Conservation (phyloP, 2,113 vertebrate genomes). For the Bubo scandiacus region DNA sequence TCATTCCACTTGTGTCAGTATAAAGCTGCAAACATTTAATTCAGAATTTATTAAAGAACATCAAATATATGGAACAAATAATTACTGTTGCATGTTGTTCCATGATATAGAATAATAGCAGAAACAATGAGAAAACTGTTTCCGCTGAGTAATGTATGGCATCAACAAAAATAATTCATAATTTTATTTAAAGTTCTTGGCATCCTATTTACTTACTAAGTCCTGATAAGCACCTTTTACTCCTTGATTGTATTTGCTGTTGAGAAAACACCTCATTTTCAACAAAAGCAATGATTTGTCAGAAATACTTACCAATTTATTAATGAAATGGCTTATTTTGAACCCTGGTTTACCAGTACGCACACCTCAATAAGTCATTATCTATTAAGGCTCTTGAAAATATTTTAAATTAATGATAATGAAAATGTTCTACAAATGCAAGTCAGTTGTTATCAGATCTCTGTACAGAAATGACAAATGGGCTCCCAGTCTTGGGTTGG, state of each 20-base stretch:
- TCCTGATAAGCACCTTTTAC: neutral
- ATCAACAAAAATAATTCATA: neutral
- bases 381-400: neutral
- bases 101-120: neutral
- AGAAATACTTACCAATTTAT: neutral
- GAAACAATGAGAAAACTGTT: neutral
- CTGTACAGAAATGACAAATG: neutral
- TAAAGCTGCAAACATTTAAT: neutral
- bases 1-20: neutral
- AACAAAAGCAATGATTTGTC: neutral
- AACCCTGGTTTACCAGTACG: neutral
- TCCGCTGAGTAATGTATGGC: neutral
- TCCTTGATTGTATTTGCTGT: neutral
- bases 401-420: neutral
- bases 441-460: neutral
- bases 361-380: neutral
- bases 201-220: neutral
- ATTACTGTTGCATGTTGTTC: neutral
- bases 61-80: neutral
- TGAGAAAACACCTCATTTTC: neutral
- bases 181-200: neutral
- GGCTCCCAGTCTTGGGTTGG: neutral
- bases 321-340: neutral
- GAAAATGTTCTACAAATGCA: neutral
- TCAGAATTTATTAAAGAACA: neutral